A percentile compares a stretch with the other conserved stretches of the same genome.
Conservation (phyloP, 2,888 invertebrate genomes). For the Chaetogeoica ovagalla region DNA sequence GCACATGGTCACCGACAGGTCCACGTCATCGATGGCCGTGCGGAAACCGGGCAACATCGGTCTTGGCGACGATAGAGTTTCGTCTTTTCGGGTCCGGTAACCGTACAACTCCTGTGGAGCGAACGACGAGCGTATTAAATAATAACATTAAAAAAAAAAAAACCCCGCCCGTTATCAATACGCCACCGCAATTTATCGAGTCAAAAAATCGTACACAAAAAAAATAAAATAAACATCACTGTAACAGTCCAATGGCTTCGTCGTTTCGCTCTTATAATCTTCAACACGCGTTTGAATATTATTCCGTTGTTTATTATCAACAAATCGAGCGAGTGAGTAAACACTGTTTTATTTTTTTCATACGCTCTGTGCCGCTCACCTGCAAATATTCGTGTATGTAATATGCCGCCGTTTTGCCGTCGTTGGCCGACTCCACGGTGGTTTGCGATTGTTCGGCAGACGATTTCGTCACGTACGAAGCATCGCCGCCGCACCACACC, state of each 20-base stretch:
- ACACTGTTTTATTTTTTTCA: too few species aligned
- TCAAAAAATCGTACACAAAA: too few species aligned
- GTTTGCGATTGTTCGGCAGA: conserved; percentile 92
- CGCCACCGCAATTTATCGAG: too few species aligned
- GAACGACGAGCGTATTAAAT: background rate
- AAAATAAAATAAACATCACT: too few species aligned
- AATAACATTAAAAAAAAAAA: too few species aligned
- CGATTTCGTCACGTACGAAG: conserved; percentile 93
- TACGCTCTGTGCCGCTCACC: conserved; percentile 61
- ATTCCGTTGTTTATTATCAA: too few species aligned
- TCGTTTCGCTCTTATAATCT: too few species aligned
- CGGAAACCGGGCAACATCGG: conserved; percentile 82
- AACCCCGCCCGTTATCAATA: too few species aligned
- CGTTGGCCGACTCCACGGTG: conserved; percentile 97
- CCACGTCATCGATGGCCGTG: conserved; percentile 90
- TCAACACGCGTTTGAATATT: too few species aligned
- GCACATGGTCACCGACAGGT: conserved; percentile 89
- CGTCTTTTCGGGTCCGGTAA: conserved; percentile 64
- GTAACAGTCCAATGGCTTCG: too few species aligned
- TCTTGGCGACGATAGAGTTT: conserved; percentile 59
- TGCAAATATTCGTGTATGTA: conserved; percentile 89
- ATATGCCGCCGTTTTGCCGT: conserved; percentile 97
- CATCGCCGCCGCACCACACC: conserved; percentile 93
- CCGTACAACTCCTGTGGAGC: conserved; percentile 61
- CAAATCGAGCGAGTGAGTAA: too few species aligned